These are phyloP conservation scores for Anolis apletophallus DNA, from an alignment of 2,797 vertebrate species.

Conservation along the genomic window DNA sequence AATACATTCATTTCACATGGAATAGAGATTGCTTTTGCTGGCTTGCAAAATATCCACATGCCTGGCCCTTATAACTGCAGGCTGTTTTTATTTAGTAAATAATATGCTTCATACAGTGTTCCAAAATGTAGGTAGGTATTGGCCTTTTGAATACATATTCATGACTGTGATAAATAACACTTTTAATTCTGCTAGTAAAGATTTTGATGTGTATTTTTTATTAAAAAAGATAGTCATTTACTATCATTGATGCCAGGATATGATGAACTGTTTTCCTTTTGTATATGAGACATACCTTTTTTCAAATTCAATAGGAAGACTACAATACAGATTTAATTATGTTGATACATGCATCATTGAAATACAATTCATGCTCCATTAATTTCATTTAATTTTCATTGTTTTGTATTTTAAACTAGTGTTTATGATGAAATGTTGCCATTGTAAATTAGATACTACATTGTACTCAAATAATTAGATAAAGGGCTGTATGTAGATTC, in stretches of 20 bases:
- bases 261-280: background rate
- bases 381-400: background rate
- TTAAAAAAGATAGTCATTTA: background rate
- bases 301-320: background rate
- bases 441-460: background rate
- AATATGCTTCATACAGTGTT: background rate
- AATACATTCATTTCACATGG: background rate
- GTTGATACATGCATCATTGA: background rate
- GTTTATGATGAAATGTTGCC: background rate
- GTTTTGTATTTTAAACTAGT: slow-evolving; percentile 13
- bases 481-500: background rate
- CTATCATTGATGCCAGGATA: background rate
- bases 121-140: background rate
- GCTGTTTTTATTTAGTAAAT: background rate
- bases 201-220: slow-evolving; percentile 15
- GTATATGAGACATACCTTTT: background rate
- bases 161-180: background rate
- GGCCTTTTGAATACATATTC: background rate
- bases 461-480: slow-evolving; percentile 1
- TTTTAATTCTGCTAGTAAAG: background rate
- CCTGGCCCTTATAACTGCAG: background rate
- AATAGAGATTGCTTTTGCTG: background rate
- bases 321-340: slow-evolving; percentile 21
- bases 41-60: background rate
- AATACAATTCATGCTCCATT: background rate